Percentiles rank a stretch among this genome's conserved stretches.
Conservation (phyloP, 2,888 invertebrate genomes). For the Cosmia trapezina region DNA sequence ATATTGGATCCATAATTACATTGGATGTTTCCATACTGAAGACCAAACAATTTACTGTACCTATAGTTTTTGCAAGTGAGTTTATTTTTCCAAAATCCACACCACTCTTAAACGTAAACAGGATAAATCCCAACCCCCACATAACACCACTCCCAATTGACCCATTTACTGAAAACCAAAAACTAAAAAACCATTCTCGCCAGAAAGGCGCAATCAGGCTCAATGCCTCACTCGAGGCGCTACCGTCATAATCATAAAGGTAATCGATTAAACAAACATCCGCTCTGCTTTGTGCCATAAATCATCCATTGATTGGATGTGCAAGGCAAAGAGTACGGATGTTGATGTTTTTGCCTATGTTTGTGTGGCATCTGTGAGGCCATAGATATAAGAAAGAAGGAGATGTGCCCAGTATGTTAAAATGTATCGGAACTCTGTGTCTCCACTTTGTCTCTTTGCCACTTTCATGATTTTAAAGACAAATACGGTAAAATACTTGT, state of each 20-base stretch:
- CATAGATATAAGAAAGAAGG: too few species aligned
- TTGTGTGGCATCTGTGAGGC: neutral
- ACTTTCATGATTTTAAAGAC: too few species aligned
- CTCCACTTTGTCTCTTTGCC: too few species aligned
- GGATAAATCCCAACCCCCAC: conserved; percentile 21
- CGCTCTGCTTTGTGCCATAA: conserved; percentile 82
- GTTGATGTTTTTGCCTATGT: conserved; percentile 33
- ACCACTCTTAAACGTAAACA: conserved; percentile 4
- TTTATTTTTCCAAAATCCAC: too few species aligned
- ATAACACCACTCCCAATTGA: conserved; percentile 52
- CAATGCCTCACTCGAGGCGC: conserved; percentile 68
- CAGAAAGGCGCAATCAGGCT: conserved; percentile 69
- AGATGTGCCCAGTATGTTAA: too few species aligned
- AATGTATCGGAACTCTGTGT: too few species aligned
- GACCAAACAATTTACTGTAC: too few species aligned
- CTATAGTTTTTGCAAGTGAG: too few species aligned
- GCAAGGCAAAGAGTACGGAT: conserved; percentile 66
- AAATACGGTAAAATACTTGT: too few species aligned
- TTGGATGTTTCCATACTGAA: too few species aligned
- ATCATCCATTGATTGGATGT: conserved; percentile 86
- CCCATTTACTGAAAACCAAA: conserved; percentile 55
- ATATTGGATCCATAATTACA: too few species aligned
- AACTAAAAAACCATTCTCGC: conserved; percentile 42
- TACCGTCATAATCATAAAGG: conserved; percentile 81
- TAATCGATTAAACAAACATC: conserved; percentile 90